phyloP scores from a whole-genome alignment of 2,113 vertebrate genomes.

The Colossoma macropomum region DNA sequence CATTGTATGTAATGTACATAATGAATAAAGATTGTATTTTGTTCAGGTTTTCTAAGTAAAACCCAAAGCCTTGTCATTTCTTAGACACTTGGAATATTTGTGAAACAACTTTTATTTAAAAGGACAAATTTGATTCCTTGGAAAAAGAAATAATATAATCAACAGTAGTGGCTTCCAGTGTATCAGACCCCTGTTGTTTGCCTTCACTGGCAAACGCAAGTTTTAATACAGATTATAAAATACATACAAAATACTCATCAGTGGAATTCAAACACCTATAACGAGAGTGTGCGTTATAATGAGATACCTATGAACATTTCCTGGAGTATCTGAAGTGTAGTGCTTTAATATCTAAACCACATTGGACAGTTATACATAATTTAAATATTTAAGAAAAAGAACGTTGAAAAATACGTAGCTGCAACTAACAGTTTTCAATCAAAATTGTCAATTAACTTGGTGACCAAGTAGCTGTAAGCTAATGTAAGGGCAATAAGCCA shows the following conservation, averaged over 20 bases:
- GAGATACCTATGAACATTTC: conserved; percentile 25
- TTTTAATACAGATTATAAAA: conserved; percentile 67
- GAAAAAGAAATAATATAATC: not conserved
- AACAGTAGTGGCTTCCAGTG: conserved; percentile 74
- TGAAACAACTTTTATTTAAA: conserved; percentile 17
- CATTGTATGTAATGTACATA: conserved; percentile 98
- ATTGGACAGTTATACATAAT: conserved; percentile 24
- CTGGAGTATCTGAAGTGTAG: conserved; percentile 26
- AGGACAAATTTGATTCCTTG: not conserved
- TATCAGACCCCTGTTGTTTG: conserved; percentile 80
- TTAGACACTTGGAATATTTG: not conserved
- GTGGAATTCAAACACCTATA: conserved; percentile 55
- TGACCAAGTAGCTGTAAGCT: too few species aligned
- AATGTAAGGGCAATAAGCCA: too few species aligned
- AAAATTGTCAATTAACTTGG: too few species aligned
- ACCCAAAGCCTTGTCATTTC: conserved; percentile 16
- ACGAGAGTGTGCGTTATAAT: not conserved
- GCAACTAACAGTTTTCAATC: not conserved
- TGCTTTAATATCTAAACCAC: not conserved
- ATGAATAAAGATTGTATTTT: conserved; percentile 99
- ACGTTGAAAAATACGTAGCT: not conserved
- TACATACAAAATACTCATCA: conserved; percentile 60
- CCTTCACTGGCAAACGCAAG: conserved; percentile 64
- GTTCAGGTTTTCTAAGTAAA: conserved; percentile 90
- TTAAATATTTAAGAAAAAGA: conserved; percentile 11